Evolutionary conservation across 1,140 invertebrate genomes (phyloP).

Genomic region (Onthophagus taurus): DNA sequence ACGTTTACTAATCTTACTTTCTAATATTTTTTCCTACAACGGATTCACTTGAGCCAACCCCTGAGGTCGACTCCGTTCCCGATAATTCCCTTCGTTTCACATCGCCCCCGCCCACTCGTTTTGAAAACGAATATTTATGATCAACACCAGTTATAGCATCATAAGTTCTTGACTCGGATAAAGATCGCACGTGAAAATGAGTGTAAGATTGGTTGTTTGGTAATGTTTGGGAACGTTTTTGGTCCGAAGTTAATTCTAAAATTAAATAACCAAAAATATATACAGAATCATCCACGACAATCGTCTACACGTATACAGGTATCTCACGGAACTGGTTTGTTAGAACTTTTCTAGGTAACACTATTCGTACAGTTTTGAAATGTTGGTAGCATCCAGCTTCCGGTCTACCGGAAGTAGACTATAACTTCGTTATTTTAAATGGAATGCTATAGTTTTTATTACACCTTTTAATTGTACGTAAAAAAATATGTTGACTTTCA

Average conservation of each 20-base stretch:
- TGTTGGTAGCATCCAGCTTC: too few relatives aligned
- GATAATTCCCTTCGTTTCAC: conserved; percentile 39
- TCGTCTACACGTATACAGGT: neutral
- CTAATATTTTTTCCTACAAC: conserved; percentile 44
- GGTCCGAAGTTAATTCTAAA: conserved; percentile 2
- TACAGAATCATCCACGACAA: neutral
- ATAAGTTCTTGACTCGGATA: conserved; percentile 55
- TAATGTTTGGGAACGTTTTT: conserved; percentile 43
- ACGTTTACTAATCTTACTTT: conserved; percentile 37
- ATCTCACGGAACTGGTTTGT: neutral
- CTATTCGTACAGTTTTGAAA: too few relatives aligned
- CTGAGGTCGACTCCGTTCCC: conserved; percentile 66
- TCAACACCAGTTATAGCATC: conserved; percentile 30
- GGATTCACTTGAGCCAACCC: conserved; percentile 68
- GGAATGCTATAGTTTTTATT: too few relatives aligned
- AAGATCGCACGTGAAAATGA: conserved; percentile 44
- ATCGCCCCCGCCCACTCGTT: conserved; percentile 13
- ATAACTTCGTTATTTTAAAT: too few relatives aligned
- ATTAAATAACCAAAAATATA: neutral
- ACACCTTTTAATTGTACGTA: too few relatives aligned
- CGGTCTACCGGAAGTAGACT: too few relatives aligned
- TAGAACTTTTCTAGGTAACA: too few relatives aligned
- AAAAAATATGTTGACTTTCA: too few relatives aligned
- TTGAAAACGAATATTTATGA: conserved; percentile 17
- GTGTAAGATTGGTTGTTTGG: conserved; percentile 40